Percentiles rank a stretch among this genome's conserved stretches.
Conservation (phyloP, 64 coral and sea anemone genomes). For the Astreopora myriophthalma region DNA sequence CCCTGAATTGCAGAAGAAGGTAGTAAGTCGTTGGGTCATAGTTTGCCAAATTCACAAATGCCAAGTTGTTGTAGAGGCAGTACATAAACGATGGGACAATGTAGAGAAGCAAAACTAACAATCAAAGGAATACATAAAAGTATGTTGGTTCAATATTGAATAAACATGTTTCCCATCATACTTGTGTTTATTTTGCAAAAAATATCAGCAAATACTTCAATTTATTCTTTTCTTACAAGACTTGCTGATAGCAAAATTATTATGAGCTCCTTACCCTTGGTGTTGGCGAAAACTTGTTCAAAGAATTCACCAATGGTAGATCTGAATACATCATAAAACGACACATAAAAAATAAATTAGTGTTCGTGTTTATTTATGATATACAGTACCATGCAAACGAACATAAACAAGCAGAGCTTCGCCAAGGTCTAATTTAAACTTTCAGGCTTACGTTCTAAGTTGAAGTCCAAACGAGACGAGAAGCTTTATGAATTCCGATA, state of each 20-base stretch:
- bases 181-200: too few relatives aligned
- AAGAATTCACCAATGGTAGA: conserved; percentile 7
- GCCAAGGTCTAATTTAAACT: not conserved
- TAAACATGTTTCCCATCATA: not conserved
- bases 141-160: too few relatives aligned
- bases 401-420: not conserved
- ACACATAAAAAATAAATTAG: not conserved
- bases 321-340: not conserved
- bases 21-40: conserved; percentile 97
- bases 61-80: conserved; percentile 98
- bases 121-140: not conserved
- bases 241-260: not conserved
- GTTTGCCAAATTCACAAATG: conserved; percentile 90
- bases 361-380: not conserved
- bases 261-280: not conserved
- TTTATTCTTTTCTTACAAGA: not conserved
- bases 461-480: conserved; percentile 73
- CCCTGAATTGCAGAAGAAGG: conserved; percentile 94
- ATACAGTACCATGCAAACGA: not conserved
- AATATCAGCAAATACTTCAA: not conserved
- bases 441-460: conserved; percentile 65
- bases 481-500: conserved; percentile 86
- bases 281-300: not conserved
- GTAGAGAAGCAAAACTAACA: conserved; percentile 86
- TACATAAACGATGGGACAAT: conserved; percentile 92